These are phyloP conservation scores for Halcyon leucocephala DNA, from an alignment of 2,797 vertebrate genomes.

Conservation along the genomic window DNA sequence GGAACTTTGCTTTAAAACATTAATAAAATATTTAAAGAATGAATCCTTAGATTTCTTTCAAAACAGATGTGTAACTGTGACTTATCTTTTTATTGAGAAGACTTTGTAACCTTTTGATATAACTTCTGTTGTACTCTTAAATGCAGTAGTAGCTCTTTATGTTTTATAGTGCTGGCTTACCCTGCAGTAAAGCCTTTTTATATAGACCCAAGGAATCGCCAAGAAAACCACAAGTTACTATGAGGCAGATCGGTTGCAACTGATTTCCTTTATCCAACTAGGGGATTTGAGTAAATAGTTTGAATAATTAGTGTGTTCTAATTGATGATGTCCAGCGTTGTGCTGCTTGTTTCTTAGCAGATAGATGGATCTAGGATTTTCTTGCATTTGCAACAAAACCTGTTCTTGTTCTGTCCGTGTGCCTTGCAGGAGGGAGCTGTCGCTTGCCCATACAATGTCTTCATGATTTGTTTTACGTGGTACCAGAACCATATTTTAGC, in stretches of 20 bases:
- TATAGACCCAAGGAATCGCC: not conserved
- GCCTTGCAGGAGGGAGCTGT: not conserved
- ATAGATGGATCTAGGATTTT: not conserved
- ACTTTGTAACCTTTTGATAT: not conserved
- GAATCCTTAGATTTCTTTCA: not conserved
- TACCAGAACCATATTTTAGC: not conserved
- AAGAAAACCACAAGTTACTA: not conserved
- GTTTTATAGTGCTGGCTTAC: not conserved
- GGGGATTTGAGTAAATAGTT: not conserved
- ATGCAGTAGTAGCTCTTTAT: constrained; percentile 23
- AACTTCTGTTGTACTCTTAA: not conserved
- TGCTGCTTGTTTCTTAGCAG: not conserved
- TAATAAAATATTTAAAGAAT: not conserved
- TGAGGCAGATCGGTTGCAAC: not conserved
- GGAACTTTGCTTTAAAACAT: not conserved
- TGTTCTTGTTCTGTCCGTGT: not conserved
- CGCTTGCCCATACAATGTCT: not conserved
- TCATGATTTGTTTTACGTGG: not conserved
- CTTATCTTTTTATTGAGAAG: not conserved
- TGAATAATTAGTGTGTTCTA: not conserved
- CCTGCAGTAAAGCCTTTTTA: not conserved
- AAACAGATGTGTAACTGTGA: not conserved
- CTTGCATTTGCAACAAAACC: not conserved
- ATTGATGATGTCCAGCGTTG: not conserved
- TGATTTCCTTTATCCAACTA: not conserved